Evolutionary conservation across 2,888 invertebrate genomes (phyloP).

Genomic region (Drosophila antonietae): DNA sequence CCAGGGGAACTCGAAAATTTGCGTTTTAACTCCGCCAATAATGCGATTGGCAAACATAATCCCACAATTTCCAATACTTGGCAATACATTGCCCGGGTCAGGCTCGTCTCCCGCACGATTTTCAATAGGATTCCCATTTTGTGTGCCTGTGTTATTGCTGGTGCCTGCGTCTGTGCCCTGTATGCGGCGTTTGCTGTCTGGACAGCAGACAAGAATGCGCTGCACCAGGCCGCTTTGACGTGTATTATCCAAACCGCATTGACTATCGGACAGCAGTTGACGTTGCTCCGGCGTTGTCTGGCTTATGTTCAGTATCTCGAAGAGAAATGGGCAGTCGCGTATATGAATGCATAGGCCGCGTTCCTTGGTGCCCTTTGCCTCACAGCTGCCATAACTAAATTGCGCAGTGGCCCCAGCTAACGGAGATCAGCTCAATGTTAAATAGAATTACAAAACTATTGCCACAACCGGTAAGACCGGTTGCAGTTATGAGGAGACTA

Average conservation of each 20-base stretch:
- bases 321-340: slow-evolving; percentile 66
- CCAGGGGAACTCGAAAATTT: slow-evolving; percentile 88
- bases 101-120: slow-evolving; percentile 7
- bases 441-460: slow-evolving; percentile 13
- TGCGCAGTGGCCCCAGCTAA: slow-evolving; percentile 34
- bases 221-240: slow-evolving; percentile 46
- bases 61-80: slow-evolving; percentile 86
- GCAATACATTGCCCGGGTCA: slow-evolving; percentile 81
- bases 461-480: slow-evolving; percentile 56
- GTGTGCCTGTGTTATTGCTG: not conserved
- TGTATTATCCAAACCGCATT: slow-evolving; percentile 88
- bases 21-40: slow-evolving; percentile 87
- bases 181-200: slow-evolving; percentile 44
- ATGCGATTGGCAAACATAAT: slow-evolving; percentile 86
- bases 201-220: slow-evolving; percentile 87
- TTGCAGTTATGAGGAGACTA: not conserved
- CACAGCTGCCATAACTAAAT: slow-evolving; percentile 73
- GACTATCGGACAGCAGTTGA: slow-evolving; percentile 84
- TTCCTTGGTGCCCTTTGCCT: slow-evolving; percentile 62
- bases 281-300: slow-evolving; percentile 44
- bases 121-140: not conserved
- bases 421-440: slow-evolving; percentile 10
- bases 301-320: slow-evolving; percentile 53
- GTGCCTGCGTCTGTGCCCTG: not conserved
- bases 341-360: slow-evolving; percentile 76